Percentiles rank a stretch among this genome's conserved stretches.
Conservation (phyloP, 2,888 invertebrate species). For the Tineola bisselliella region DNA sequence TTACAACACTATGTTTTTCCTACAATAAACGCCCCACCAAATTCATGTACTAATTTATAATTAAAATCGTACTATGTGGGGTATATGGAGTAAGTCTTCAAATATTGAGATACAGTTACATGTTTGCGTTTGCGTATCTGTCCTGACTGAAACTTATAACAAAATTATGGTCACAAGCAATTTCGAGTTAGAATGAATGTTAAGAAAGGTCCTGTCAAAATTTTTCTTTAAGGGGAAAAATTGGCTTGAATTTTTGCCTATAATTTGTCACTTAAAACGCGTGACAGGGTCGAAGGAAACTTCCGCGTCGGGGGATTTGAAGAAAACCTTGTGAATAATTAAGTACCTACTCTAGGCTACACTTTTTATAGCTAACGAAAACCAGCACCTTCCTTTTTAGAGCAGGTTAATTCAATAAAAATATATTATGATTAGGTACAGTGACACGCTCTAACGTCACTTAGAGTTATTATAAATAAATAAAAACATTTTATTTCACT, state of each 20-base stretch:
- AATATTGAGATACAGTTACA: too few species aligned
- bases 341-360: conserved; percentile 42
- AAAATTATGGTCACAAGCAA: background rate
- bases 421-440: background rate
- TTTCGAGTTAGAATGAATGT: background rate
- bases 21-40: too few species aligned
- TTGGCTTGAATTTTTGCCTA: conserved; percentile 32
- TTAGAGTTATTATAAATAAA: background rate
- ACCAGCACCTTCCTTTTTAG: background rate
- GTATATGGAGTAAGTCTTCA: too few species aligned
- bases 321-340: conserved; percentile 61
- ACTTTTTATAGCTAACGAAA: conserved; percentile 29
- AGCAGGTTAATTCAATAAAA: conserved; percentile 1
- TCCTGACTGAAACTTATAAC: background rate
- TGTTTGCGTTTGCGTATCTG: background rate
- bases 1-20: too few species aligned
- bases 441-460: background rate
- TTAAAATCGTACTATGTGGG: too few species aligned
- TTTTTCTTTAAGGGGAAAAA: conserved; percentile 28
- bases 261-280: conserved; percentile 57
- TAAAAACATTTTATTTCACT: too few species aligned
- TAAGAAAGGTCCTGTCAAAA: conserved; percentile 20
- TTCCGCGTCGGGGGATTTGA: conserved; percentile 42
- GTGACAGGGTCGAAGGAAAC: conserved; percentile 44
- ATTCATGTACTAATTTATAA: too few species aligned